Base-by-base conservation (phyloP, 1,140 invertebrate genomes). In the Drosophila subobscura region DNA sequence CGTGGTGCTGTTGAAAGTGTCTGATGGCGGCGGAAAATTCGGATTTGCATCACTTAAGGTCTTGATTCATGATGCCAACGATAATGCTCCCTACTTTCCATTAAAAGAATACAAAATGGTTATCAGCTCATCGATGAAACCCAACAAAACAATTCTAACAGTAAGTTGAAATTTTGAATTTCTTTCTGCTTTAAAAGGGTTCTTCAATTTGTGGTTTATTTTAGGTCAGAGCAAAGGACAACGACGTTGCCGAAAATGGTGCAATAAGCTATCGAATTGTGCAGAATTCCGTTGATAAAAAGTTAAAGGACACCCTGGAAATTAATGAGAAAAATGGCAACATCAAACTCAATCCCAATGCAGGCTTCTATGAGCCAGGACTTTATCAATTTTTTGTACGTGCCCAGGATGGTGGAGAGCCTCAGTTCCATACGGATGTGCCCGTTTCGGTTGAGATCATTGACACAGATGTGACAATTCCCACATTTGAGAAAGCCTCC, bases 321-420 rank as follows among this genome's bases (percentile, higher is more conserved):
- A 93, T 97, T 2, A 94, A 96, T 76, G 91, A 93, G 29, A 93
- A 93, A 45, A 95, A 94, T n/a, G 96, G 96, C 6, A 93, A 94
- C 50, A 92, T 97, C 10, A 33, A 41, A 22, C 14, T 88, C 6
- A 73, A 64, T 14, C 47, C 7, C 7, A 42, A 56, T 37, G 46
- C 65, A 5, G 47, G 40, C 2, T 51, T 47, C 25, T 68, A 57
- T 37, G 78, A 68, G 8, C 50, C 73, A 6, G 50, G 47, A 0
- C 46, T 63, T 4, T 79, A 96, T 90, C 97, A 98, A 92, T 95
- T 98, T 79, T 98, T 98, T 92, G 95, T 98, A 25, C 94, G 96
- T 54, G 97, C 96, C 4, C 94, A 94, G 56, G 97, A 99, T 92
- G 93, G 93, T 75, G 96, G 97, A 20, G 92, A 92, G 25, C 94